Evolutionary conservation across 35 echinoderm and acorn worm species (phyloP).

Genomic region (Apostichopus japonicus): DNA sequence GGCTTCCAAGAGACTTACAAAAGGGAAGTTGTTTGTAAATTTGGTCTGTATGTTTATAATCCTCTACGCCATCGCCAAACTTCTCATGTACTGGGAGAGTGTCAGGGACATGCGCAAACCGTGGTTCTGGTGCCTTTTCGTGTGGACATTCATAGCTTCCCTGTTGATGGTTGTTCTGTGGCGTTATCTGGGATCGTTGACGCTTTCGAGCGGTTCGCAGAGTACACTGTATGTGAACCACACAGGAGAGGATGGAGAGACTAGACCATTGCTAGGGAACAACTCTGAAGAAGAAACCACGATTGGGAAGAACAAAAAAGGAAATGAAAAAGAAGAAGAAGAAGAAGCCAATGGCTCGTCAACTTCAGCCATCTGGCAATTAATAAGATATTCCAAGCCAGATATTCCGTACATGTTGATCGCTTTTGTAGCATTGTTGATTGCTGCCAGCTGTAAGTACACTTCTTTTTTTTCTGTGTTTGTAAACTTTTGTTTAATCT

Average conservation of each 20-base stretch:
- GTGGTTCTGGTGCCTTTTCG: slow-evolving; percentile 65
- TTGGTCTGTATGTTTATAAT: slow-evolving; percentile 23
- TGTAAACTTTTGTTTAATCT: neutral
- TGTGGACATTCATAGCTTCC: slow-evolving; percentile 43
- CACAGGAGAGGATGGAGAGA: neutral
- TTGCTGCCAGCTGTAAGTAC: slow-evolving; percentile 59
- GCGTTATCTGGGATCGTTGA: neutral
- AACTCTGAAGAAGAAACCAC: neutral
- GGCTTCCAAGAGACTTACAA: slow-evolving; percentile 33
- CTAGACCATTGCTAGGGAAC: neutral
- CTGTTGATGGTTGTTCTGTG: neutral
- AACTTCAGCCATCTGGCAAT: slow-evolving; percentile 14
- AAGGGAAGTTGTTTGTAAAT: neutral
- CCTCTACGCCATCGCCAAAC: slow-evolving; percentile 48
- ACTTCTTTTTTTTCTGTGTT: neutral
- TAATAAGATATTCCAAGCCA: slow-evolving; percentile 57
- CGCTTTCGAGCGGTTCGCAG: neutral
- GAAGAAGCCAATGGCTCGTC: neutral
- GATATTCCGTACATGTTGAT: slow-evolving; percentile 44
- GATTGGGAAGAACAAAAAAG: neutral
- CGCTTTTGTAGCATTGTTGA: slow-evolving; percentile 49
- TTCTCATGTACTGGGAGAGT: slow-evolving; percentile 57
- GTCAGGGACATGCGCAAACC: slow-evolving; percentile 40
- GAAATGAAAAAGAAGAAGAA: slow-evolving; percentile 20
- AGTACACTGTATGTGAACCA: neutral